Conservation (phyloP, 2,113 vertebrate genomes). For the Notothenia rossii region DNA sequence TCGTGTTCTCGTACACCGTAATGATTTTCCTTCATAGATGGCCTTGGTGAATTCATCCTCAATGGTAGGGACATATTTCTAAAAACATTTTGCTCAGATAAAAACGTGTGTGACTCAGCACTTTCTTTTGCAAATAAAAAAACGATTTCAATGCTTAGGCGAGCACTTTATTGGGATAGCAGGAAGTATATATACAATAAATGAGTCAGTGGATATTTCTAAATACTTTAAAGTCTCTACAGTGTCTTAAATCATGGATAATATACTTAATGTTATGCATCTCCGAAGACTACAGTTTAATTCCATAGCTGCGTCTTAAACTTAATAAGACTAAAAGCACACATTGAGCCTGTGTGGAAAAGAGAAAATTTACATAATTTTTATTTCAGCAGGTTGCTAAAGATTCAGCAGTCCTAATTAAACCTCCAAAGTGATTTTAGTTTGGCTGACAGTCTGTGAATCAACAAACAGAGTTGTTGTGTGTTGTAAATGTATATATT, state of each 20-base stretch:
- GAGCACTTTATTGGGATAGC: background rate
- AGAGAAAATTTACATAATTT: background rate
- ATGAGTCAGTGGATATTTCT: background rate
- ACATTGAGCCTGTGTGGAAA: background rate
- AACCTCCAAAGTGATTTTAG: conserved; percentile 5
- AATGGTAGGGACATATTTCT: background rate
- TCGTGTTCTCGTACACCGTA: no score
- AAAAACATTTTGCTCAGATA: background rate
- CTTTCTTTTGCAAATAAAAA: background rate
- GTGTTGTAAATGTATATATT: background rate
- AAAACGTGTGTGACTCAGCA: background rate
- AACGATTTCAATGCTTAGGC: background rate
- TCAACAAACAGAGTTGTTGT: background rate
- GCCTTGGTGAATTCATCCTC: background rate
- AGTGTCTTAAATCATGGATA: background rate
- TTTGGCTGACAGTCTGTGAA: background rate
- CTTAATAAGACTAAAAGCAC: background rate
- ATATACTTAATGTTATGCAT: background rate
- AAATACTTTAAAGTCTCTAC: background rate
- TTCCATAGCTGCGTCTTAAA: background rate
- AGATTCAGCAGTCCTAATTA: background rate
- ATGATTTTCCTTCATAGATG: background rate
- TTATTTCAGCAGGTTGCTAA: background rate
- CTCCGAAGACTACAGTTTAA: background rate
- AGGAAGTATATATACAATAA: background rate